Conservation (phyloP, 2,888 invertebrate species). For the Pristionchus maxplancki region DNA sequence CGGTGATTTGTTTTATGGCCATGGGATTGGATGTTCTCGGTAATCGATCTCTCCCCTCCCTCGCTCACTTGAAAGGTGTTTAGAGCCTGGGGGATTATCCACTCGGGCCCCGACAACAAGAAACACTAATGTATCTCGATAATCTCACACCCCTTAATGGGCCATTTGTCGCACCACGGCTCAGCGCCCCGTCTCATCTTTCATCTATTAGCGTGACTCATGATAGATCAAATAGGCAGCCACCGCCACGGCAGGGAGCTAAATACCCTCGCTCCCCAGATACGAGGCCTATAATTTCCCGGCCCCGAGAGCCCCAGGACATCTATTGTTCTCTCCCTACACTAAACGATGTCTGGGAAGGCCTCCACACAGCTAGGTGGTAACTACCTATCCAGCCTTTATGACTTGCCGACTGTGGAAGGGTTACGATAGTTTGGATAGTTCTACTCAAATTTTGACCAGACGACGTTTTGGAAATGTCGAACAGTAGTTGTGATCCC, state of each 20-base stretch:
- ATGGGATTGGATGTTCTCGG: conserved; percentile 36
- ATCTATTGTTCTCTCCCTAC: background rate
- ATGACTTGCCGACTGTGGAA: background rate
- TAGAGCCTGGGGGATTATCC: background rate
- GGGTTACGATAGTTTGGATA: too few species aligned
- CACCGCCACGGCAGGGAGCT: background rate
- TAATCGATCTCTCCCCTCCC: conserved; percentile 1
- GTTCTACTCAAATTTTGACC: too few species aligned
- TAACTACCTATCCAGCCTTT: conserved; percentile 31
- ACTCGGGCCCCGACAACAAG: background rate
- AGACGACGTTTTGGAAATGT: too few species aligned
- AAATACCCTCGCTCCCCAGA: too few species aligned
- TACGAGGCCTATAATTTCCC: conserved; percentile 28
- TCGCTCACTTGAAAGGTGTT: conserved; percentile 17
- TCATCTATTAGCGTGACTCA: background rate
- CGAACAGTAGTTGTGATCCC: background rate
- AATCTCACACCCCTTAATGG: conserved; percentile 12
- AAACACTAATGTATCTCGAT: conserved; percentile 16
- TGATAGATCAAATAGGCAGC: conserved; percentile 36
- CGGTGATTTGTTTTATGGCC: conserved; percentile 39
- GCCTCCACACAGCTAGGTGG: conserved; percentile 26
- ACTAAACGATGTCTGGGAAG: conserved; percentile 36
- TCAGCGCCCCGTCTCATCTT: conserved; percentile 20
- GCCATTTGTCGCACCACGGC: conserved; percentile 20
- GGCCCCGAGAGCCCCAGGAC: background rate